Evolutionary conservation across 2,113 vertebrate species (phyloP).

Genomic region (Salvator merianae): DNA sequence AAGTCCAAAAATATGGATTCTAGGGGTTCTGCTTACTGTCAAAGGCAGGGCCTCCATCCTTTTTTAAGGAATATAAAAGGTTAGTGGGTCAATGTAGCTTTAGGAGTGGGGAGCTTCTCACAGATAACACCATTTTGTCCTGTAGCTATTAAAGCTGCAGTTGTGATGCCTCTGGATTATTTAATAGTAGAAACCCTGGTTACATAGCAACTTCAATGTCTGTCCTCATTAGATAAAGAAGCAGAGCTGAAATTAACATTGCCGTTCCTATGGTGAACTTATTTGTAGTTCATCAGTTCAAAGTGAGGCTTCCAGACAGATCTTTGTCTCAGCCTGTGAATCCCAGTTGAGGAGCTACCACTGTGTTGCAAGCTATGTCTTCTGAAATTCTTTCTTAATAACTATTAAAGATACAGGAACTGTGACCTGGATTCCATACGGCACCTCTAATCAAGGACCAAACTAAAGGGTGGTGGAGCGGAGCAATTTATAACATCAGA

Average conservation of each 20-base stretch:
- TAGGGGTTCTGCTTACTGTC: background rate
- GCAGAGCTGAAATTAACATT: background rate
- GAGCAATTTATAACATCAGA: background rate
- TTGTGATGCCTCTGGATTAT: background rate
- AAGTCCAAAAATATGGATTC: too few species aligned
- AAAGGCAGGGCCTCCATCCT: background rate
- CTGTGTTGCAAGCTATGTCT: too few species aligned
- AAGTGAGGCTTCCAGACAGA: too few species aligned
- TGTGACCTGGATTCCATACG: too few species aligned
- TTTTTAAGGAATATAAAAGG: too few species aligned
- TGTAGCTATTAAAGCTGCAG: background rate
- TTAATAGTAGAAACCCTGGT: background rate
- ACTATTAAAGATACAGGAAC: too few species aligned
- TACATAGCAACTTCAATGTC: background rate
- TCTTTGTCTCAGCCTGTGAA: too few species aligned
- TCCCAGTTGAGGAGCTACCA: too few species aligned
- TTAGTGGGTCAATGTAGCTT: background rate
- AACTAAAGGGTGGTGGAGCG: background rate
- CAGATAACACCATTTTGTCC: background rate
- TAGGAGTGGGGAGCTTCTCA: background rate
- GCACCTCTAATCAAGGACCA: background rate
- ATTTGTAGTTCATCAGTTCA: constrained; percentile 2
- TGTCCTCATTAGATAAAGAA: background rate
- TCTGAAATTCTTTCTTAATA: too few species aligned
- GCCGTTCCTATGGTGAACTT: constrained; percentile 1